A percentile compares a stretch with the other conserved stretches of the same genome.
Conservation (phyloP, 2,888 invertebrate genomes). For the Tenthredo notha region DNA sequence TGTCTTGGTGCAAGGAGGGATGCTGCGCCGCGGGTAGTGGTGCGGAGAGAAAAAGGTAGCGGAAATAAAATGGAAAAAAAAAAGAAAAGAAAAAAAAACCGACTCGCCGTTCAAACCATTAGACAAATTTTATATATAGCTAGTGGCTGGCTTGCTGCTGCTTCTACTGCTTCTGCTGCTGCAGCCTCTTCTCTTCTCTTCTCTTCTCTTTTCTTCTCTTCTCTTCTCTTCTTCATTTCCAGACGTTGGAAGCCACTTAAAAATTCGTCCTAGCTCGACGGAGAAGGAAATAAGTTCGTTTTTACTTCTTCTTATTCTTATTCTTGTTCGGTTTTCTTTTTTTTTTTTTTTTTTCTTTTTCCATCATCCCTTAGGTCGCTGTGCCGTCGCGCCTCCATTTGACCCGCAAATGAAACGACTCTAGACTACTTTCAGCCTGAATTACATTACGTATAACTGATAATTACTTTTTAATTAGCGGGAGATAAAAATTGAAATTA, state of each 20-base stretch:
- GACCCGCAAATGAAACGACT: slow-evolving; percentile 25
- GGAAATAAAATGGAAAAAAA: slow-evolving; percentile 61
- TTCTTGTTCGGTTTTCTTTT: neutral
- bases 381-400: neutral
- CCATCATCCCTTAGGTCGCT: neutral
- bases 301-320: neutral
- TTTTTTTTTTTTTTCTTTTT: neutral
- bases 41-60: slow-evolving; percentile 58
- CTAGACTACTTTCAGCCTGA: slow-evolving; percentile 15
- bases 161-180: neutral
- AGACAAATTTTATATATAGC: slow-evolving; percentile 76
- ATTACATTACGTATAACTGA: slow-evolving; percentile 46
- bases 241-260: slow-evolving; percentile 48
- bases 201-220: slow-evolving; percentile 9
- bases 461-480: slow-evolving; percentile 45
- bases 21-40: slow-evolving; percentile 47
- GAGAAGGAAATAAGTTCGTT: neutral
- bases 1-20: slow-evolving; percentile 45
- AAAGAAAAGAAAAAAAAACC: slow-evolving; percentile 54
- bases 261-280: slow-evolving; percentile 44
- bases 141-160: slow-evolving; percentile 27
- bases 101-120: slow-evolving; percentile 69
- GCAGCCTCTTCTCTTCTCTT: neutral
- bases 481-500: slow-evolving; percentile 36
- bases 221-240: slow-evolving; percentile 28